Evolutionary conservation across 2,888 invertebrate species (phyloP), one percentile per base, ranked within the genome.

Genomic region (Dolomedes plantarius): DNA sequence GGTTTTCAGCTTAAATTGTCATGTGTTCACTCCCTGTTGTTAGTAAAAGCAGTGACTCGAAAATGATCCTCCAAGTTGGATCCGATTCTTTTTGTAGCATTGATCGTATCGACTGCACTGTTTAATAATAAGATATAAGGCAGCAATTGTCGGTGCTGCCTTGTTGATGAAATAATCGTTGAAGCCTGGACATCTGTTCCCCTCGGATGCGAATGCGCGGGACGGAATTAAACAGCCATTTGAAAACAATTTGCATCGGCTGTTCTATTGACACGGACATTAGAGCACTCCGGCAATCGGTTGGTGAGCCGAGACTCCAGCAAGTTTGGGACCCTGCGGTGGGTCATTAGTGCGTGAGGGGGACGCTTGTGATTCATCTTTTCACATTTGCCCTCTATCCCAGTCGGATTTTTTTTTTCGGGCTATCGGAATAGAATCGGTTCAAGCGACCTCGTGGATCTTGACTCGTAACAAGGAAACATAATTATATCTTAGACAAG

Each of bases 181-280:
- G 72, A 62, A 36, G 68, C 71, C 36, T 50, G 56, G 68, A 78
- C 77, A 77, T 77, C 77, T 78, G 77, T 68, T 83, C 39, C 77
- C 83, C 29, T 64, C 36, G 65, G 72, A 76, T 76, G 65, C 72
- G 36, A 81, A 64, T 62, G 62, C 69, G 72, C 31, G n/a, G 82
- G 82, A 83, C 77, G 83, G 79, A 86, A 86, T 86, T 86, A 86
- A 86, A 86, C 73, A 78, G 78, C 78, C 79, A 86, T 86, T 86
- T 86, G 85, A 86, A 86, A 86, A 86, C 85, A 86, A 86, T 86
- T 86, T 86, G 85, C 85, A 86, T 86, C 85, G 85, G 85, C 85
- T 86, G 85, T 79, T 86, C 85, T 86, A 86, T 86, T 86, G 85
- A 86, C 85, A 86, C 79, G 85, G 85, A 86, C 85, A 86, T 86